Base-by-base conservation (phyloP, 2,797 vertebrate genomes). In the Pampus argenteus region DNA sequence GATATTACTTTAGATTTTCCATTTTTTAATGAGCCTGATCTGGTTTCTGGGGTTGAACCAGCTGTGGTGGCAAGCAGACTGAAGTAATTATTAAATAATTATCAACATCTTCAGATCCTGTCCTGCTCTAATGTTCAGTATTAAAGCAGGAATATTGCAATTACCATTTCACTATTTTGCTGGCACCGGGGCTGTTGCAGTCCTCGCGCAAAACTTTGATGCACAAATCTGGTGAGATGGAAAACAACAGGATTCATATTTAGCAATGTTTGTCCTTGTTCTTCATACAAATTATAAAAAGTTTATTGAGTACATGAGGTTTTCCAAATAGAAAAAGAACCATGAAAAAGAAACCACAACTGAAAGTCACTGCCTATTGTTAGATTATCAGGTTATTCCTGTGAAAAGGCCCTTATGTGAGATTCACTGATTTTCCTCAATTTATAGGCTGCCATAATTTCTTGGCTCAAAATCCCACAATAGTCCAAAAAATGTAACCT, bases 121-220 rank as follows among this genome's bases (percentile, higher is more conserved):
- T 13, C 29, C 29, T n/a, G 8, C n/a, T 44, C 9, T 42, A 20
- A 20, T 22, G n/a, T 26, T 45, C 1, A 42, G 22, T 6, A 48
- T 36, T 23, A 31, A 9, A 17, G 9, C 22, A n/a, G n/a, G 20
- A 55, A 31, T 18, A 40, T 23, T 9, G 3, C 52, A 45, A 34
- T 76, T 69, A 94, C 89, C 71, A 93, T 87, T 94, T 94, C 66
- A 94, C 81, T 61, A 93, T 67, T 88, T 85, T 93, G 78, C 79
- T 79, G 66, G 90, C 89, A 78, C 87, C 91, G 23, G 77, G 47
- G 25, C 71, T 89, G 48, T 54, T 48, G 44, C 86, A 89, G 4
- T 92, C 92, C 36, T 94, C 87, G 81, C 90, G 90, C 55, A 95
- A 92, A 82, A 94, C 78, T 78, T 95, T 95, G 83, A 95, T 86